phyloP scores from a whole-genome alignment of 2,797 vertebrate species.

The Danionella dracula region DNA sequence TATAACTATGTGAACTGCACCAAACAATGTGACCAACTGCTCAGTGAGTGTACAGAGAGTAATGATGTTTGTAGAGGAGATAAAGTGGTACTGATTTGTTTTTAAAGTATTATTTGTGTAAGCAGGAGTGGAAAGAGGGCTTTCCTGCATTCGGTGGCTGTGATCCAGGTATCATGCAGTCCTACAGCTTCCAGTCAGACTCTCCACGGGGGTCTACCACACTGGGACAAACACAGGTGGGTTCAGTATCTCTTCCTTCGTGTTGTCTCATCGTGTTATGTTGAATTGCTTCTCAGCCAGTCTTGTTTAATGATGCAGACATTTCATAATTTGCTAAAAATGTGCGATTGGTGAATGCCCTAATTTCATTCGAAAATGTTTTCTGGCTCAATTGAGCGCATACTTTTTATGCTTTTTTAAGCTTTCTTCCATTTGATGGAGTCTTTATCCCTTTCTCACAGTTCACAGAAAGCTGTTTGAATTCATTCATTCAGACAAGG shows the following conservation, averaged over 20 bases:
- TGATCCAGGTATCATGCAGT: slow-evolving; percentile 61
- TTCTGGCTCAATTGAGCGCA: no score
- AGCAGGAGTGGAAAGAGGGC: slow-evolving; percentile 70
- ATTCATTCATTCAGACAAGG: not conserved
- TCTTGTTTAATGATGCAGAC: no score
- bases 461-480: not conserved
- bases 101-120: not conserved
- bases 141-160: slow-evolving; percentile 64
- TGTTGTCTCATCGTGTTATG: not conserved
- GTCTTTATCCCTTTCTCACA: not conserved
- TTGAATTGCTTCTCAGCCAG: no score
- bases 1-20: slow-evolving; percentile 16
- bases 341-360: no score
- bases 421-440: not conserved
- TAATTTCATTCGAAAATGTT: no score
- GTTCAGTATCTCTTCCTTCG: no score
- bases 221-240: slow-evolving; percentile 62
- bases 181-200: slow-evolving; percentile 62
- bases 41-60: slow-evolving; percentile 10
- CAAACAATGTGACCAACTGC: slow-evolving; percentile 10
- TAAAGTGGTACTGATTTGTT: not conserved
- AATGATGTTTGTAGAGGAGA: slow-evolving; percentile 3
- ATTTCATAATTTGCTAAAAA: no score
- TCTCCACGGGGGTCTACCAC: slow-evolving; percentile 63
- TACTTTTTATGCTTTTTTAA: no score